These are phyloP conservation scores for Tachina fera DNA, from an alignment of 2,888 invertebrate genomes.

Conservation along the genomic window DNA sequence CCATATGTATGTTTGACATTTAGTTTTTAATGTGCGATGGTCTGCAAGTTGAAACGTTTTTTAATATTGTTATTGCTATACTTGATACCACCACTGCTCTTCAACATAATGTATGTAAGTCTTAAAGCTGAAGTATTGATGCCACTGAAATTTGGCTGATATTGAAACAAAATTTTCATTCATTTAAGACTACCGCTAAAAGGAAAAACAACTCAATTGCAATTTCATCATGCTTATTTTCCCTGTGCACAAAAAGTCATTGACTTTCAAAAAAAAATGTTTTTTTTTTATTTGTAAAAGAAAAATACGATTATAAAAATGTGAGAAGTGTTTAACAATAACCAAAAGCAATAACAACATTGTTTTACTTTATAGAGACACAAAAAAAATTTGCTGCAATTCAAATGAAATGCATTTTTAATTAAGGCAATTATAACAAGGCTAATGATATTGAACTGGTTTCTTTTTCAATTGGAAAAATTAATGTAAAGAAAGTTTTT, in stretches of 20 bases:
- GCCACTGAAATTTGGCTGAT: slow-evolving; percentile 31
- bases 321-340: neutral
- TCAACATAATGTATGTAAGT: too few species aligned
- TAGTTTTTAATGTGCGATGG: too few species aligned
- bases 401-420: slow-evolving; percentile 43
- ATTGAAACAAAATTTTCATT: slow-evolving; percentile 1
- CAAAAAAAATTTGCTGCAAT: neutral
- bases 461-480: slow-evolving; percentile 34
- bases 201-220: slow-evolving; percentile 8
- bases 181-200: neutral
- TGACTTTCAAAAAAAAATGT: slow-evolving; percentile 37
- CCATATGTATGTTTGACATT: too few species aligned
- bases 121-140: neutral
- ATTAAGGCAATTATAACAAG: slow-evolving; percentile 58
- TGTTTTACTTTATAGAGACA: neutral
- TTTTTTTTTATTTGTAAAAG: too few species aligned
- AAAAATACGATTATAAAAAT: neutral
- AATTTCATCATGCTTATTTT: neutral
- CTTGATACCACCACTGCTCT: neutral
- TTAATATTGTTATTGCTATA: neutral
- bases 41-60: too few species aligned
- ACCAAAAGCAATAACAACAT: slow-evolving; percentile 7
- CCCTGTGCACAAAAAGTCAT: slow-evolving; percentile 30
- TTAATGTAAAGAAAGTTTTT: slow-evolving; percentile 58
- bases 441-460: slow-evolving; percentile 65